Evolutionary conservation across 2,888 invertebrate genomes (phyloP).

Genomic region (Hirtodrosophila duncani): DNA sequence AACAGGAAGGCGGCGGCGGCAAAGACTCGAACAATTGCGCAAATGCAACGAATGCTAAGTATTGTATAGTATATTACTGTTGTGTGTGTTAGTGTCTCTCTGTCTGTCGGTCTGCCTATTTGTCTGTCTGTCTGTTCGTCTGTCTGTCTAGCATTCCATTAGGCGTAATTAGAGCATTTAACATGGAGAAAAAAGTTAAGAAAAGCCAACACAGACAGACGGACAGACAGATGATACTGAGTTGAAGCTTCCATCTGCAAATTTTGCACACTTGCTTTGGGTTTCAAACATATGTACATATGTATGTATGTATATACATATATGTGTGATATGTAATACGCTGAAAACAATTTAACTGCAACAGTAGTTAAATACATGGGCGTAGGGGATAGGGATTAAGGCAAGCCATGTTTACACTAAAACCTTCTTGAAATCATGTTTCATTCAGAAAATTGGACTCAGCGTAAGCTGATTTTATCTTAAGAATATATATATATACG

Average conservation of each 20-base stretch:
- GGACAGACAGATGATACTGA: conserved; percentile 9
- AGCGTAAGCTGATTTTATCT: too few relatives aligned
- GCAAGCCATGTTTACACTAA: too few relatives aligned
- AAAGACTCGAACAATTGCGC: conserved; percentile 51
- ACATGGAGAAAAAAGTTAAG: conserved; percentile 59
- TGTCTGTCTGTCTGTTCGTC: neutral
- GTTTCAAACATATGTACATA: conserved; percentile 10
- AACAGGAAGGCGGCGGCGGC: conserved; percentile 9
- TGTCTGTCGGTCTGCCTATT: conserved; percentile 6
- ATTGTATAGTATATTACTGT: conserved; percentile 13
- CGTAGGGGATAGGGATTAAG: too few relatives aligned
- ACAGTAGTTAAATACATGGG: too few relatives aligned
- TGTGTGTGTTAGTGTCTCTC: neutral
- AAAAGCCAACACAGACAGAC: conserved; percentile 42
- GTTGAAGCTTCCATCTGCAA: conserved; percentile 1
- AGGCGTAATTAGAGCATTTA: conserved; percentile 73
- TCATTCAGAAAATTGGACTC: too few relatives aligned
- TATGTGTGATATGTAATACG: conserved; percentile 21
- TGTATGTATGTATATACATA: neutral
- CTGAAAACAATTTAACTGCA: conserved; percentile 45
- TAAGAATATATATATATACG: too few relatives aligned
- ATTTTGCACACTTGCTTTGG: conserved; percentile 13
- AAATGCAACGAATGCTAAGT: conserved; percentile 19
- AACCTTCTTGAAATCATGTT: too few relatives aligned
- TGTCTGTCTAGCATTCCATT: conserved; percentile 52